phyloP scores from a whole-genome alignment of 2,113 vertebrate species.

The Eretmochelys imbricata region DNA sequence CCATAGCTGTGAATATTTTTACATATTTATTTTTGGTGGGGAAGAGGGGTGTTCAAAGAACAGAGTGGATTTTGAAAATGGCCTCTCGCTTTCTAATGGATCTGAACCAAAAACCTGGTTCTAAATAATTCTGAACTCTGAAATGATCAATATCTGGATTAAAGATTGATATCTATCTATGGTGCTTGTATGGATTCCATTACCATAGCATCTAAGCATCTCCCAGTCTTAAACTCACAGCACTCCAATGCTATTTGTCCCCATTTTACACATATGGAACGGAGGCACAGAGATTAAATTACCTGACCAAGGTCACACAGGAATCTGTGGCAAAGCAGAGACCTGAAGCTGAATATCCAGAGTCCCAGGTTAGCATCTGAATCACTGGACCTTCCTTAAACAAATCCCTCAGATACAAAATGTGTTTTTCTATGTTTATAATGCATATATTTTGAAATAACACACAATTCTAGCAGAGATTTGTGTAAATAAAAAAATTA shows the following conservation, averaged over 20 bases:
- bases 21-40: not conserved
- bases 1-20: rapidly evolving
- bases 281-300: rapidly evolving
- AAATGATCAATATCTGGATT: not conserved
- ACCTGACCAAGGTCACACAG: not conserved
- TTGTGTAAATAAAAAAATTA: not conserved
- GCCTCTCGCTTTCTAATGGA: slow-evolving; percentile 17
- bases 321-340: not conserved
- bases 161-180: not conserved
- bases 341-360: not conserved
- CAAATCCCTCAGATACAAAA: not conserved
- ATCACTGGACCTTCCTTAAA: not conserved
- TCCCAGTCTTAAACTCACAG: not conserved
- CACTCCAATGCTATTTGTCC: rapidly evolving
- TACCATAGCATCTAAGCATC: not conserved
- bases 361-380: not conserved
- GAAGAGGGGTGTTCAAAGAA: not conserved
- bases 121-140: not conserved
- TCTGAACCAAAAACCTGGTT: not conserved
- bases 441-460: not conserved
- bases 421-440: not conserved
- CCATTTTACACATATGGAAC: not conserved
- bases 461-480: not conserved
- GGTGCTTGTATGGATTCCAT: rapidly evolving
- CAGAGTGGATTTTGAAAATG: slow-evolving; percentile 10